Percentiles rank a stretch among this genome's conserved stretches.
Conservation (phyloP, 2,888 invertebrate species). For the Trachelus troglodyta region DNA sequence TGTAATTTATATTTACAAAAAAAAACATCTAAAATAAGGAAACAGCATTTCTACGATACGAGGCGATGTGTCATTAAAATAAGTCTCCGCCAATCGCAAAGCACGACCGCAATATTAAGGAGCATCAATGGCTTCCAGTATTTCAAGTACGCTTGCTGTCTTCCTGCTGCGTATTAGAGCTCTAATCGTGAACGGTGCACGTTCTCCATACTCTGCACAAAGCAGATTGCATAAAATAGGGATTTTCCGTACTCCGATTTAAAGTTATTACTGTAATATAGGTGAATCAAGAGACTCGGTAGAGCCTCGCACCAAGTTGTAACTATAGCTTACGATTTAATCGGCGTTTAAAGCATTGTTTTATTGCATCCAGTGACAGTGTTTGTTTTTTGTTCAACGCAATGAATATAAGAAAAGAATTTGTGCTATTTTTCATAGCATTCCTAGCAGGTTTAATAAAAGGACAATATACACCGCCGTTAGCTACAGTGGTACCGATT, state of each 20-base stretch:
- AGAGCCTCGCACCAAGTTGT: neutral
- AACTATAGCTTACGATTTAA: neutral
- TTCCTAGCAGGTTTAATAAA: neutral
- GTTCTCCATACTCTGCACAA: neutral
- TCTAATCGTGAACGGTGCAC: neutral
- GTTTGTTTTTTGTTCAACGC: neutral
- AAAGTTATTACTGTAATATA: neutral
- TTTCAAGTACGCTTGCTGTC: neutral
- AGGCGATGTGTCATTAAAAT: neutral
- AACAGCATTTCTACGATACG: neutral
- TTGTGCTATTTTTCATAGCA: neutral
- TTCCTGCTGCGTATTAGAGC: neutral
- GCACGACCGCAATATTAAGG: neutral
- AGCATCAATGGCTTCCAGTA: neutral
- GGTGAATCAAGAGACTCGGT: neutral
- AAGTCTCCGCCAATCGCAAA: neutral
- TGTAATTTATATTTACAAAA: neutral
- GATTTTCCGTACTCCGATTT: neutral
- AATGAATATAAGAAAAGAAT: neutral
- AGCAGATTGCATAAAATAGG: neutral
- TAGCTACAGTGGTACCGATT: conserved; percentile 71
- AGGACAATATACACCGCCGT: conserved; percentile 52
- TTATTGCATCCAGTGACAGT: neutral
- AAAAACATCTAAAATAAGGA: neutral
- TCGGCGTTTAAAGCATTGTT: neutral